Percentiles rank a stretch among this genome's conserved stretches.
Evolutionary conservation across 2,888 invertebrate genomes (phyloP).

Genomic region (Kuschelorhynchus macadamiae): DNA sequence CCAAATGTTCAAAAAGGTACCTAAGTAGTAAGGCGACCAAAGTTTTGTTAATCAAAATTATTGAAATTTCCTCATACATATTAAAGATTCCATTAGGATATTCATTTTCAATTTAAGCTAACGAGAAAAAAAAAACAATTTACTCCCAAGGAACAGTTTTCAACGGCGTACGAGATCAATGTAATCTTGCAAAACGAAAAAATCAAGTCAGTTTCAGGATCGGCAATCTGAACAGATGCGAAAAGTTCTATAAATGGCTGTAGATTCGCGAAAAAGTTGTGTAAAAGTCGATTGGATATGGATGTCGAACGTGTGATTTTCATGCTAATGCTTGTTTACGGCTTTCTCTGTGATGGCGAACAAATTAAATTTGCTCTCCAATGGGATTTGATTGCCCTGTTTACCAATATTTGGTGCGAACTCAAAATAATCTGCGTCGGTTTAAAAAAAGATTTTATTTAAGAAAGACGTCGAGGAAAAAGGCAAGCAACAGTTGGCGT

Average conservation of each 20-base stretch:
- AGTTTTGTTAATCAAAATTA: background rate
- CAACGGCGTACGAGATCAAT: conserved; percentile 31
- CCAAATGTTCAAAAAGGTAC: no score
- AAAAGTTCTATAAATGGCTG: conserved; percentile 48
- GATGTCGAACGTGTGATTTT: conserved; percentile 55
- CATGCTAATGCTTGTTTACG: conserved; percentile 54
- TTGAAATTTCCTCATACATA: background rate
- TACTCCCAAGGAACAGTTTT: conserved; percentile 20
- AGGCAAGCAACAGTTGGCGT: conserved; percentile 25
- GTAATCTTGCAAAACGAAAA: conserved; percentile 35
- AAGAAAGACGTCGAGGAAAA: background rate
- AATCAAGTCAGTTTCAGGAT: conserved; percentile 31
- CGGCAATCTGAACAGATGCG: conserved; percentile 51
- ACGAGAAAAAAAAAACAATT: conserved; percentile 18
- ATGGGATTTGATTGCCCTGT: conserved; percentile 38
- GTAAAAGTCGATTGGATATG: conserved; percentile 53
- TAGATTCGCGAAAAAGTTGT: conserved; percentile 42
- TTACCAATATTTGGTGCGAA: conserved; percentile 42
- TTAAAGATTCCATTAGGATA: background rate
- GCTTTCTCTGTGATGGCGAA: conserved; percentile 50
- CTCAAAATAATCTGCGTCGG: conserved; percentile 30
- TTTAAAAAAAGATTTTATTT: conserved; percentile 28
- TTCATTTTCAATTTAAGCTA: background rate
- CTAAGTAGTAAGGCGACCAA: no score
- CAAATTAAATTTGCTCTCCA: conserved; percentile 49